Percentiles rank a stretch among this genome's conserved stretches.
These are phyloP conservation scores for Blera fallax DNA, from an alignment of 2,888 invertebrate species.

Conservation along the genomic window DNA sequence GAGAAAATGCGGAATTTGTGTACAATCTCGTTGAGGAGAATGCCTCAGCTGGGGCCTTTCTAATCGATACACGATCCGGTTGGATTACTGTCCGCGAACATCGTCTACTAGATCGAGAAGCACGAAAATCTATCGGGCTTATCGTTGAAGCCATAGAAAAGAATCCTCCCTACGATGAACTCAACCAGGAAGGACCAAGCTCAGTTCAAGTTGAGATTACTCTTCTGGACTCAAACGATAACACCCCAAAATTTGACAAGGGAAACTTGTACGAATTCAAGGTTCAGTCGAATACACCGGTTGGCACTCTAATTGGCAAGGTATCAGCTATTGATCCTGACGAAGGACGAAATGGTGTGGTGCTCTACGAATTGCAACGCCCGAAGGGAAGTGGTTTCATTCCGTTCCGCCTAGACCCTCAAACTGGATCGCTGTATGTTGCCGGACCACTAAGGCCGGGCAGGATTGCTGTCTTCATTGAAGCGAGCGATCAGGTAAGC, in stretches of 20 bases:
- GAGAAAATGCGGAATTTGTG: slow-evolving; percentile 91
- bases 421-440: slow-evolving; percentile 87
- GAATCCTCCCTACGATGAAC: slow-evolving; percentile 83
- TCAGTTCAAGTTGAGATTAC: slow-evolving; percentile 91
- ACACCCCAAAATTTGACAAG: slow-evolving; percentile 92
- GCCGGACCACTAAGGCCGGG: slow-evolving; percentile 86
- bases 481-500: slow-evolving; percentile 87
- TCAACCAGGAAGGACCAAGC: slow-evolving; percentile 79
- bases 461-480: slow-evolving; percentile 90
- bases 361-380: slow-evolving; percentile 88
- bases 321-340: slow-evolving; percentile 93
- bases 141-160: slow-evolving; percentile 91
- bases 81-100: slow-evolving; percentile 92
- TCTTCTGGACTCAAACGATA: slow-evolving; percentile 94
- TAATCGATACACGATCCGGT: slow-evolving; percentile 89
- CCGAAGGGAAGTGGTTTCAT: slow-evolving; percentile 86
- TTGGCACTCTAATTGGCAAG: slow-evolving; percentile 89
- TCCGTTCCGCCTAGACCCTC: slow-evolving; percentile 88
- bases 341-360: slow-evolving; percentile 86
- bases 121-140: slow-evolving; percentile 87
- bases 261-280: slow-evolving; percentile 91
- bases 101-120: slow-evolving; percentile 90
- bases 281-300: slow-evolving; percentile 86
- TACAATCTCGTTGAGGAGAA: slow-evolving; percentile 87
- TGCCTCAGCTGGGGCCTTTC: slow-evolving; percentile 87